Base-by-base conservation (phyloP, 92 coral and sea anemone genomes). In the Palythoa grandiflora region DNA sequence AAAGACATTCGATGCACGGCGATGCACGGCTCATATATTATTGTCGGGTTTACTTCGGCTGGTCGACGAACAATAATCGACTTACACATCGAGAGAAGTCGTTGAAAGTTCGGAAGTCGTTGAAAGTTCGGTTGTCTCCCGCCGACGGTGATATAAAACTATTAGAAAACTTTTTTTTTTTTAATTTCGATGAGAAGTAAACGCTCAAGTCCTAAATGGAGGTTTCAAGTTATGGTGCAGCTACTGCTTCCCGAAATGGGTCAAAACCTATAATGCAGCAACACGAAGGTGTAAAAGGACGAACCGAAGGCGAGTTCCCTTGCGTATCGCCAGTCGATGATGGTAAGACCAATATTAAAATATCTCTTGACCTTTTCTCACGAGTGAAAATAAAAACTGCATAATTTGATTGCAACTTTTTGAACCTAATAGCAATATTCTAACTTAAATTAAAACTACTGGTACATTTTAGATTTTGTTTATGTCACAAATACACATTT, bases 261-360 rank as follows among this genome's bases (percentile, higher is more conserved):
- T 50, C 86, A 47, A 66, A 81, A 81, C 66, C 86, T 20, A 19
- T 17, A 35, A 51, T 52, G n/a, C 71, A 63, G 12, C 28, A 47
- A 68, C 76, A 20, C 5, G 60, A 66, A 38, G 5, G 10, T 21
- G 48, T 16, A 38, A 55, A 38, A 66, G 38, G 75, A 19, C 40
- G 40, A 12, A 47, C 21, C 61, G 94, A 91, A 13, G 90, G 83
- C 36, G 87, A 84, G 21, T 85, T 60, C 79, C 96, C 98, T 12
- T 95, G 98, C 68, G 80, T 93, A 4, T 95, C 98, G 20, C 91
- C 96, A 9, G 50, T 91, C 61, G 96, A 95, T 57, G 98, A 95
- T 52, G 98, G 98, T 95, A 75, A 44, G 50, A 44, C 6, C 7
- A 2, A 44, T 44, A 44, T 3, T 44, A 44, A 5, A 8, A 3